Base-by-base conservation (phyloP, 2,888 invertebrate genomes). In the Orthosia gothica region DNA sequence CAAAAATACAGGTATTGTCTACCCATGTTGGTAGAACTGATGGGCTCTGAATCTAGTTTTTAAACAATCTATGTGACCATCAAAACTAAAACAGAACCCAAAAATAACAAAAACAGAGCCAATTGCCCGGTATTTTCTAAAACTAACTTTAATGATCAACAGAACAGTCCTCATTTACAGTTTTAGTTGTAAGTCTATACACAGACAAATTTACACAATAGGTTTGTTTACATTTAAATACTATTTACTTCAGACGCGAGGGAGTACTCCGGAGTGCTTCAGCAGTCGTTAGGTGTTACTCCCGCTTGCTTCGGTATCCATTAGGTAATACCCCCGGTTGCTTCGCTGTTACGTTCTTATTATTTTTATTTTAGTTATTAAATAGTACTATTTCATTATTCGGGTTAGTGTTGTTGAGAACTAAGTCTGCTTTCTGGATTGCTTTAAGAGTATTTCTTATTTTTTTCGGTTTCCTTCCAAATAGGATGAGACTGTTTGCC, bases 161-260 rank as follows among this genome's bases (percentile, higher is more conserved):
- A 7, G 4, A 63, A 49, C 20, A 13, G 12, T 20, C 12, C 40
- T 32, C 32, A 32, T 32, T 61, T 45, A 40, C 32, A 12, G 32
- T 66, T 63, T 69, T 55, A 81, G 76, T 81, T 76, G 49, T n/a
- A 47, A 69, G 45, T 32, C 63, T 64, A 75, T 79, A 74, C 23
- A 47, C 18, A 15, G 15, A 32, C 58, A 23, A 59, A 64, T 40
- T 75, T 59, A 7, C 7, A 76, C 23, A 76, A 70, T 55, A 32
- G 69, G 63, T 63, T 75, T 50, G 58, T 40, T 69, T 23, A 54
- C 58, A 66, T 23, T 52, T 45, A 62, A 52, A 40, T 12, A 55
- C 55, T 80, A 58, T 73, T 73, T 73, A 64, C 61, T 47, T 20
- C 20, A 61, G 32, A n/a, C 66, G 11, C 80, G 12, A 15, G 81